Base-by-base conservation (phyloP, 2,113 vertebrate genomes). In the Dinomys branickii region DNA sequence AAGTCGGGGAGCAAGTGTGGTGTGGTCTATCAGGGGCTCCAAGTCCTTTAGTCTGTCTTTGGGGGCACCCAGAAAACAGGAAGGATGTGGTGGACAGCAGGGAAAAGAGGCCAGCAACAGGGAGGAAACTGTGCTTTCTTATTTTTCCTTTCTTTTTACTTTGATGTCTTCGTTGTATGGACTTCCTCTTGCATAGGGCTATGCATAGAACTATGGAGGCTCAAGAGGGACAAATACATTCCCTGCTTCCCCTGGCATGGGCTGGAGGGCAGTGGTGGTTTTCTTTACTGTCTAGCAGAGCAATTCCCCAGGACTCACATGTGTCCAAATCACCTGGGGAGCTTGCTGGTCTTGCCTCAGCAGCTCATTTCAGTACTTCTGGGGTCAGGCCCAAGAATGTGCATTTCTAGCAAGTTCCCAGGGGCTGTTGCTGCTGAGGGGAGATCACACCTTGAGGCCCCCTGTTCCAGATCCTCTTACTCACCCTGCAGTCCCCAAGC, bases 191-290 rank as follows among this genome's bases (percentile, higher is more conserved):
- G 80, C 13, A 17, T 56, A 38, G 47, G 35, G 59, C 44, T 71
- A 38, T 2, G 13, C 9, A 17, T 63, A 38, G 56, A 58, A 61
- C 52, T 56, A 35, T 2, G 24, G 19, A 41, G 44, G 24, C 30
- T 50, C 20, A 24, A 22, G 47, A 78, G 28, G 17, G 50, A n/a
- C 52, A 88, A 16, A 35, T 35, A 54, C 11, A 11, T 35, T 30
- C 26, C 10, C 10, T 14, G 0, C 8, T 41, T 20, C 4, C 3
- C 7, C 22, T 22, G 17, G 35, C 16, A 5, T 50, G 28, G 3
- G 26, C 41, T 38, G 71, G n/a, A 59, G 22, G 33, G 4, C 7
- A 30, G 14, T 22, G 50, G 13, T 20, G 9, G 20, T 52, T 63
- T 73, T 13, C 56, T 56, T 50, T 16, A 11, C 33, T 30, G 5